These are phyloP conservation scores for Cygnus olor DNA, from an alignment of 2,797 vertebrate species.

Conservation along the genomic window DNA sequence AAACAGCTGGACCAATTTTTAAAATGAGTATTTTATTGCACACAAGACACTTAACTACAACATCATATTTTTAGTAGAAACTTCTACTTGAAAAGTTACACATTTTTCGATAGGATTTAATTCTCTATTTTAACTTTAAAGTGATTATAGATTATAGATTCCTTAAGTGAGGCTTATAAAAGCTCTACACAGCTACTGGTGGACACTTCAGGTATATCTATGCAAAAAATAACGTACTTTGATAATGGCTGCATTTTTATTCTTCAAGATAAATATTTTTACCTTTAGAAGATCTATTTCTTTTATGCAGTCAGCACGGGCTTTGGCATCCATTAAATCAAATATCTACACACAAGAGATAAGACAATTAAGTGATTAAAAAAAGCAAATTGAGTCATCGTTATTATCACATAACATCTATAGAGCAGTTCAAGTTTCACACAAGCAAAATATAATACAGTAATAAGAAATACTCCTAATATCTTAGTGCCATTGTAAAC, in stretches of 20 bases:
- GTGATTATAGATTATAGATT: neutral
- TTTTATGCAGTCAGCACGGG: slow-evolving; percentile 99
- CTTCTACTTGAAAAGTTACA: neutral
- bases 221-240: neutral
- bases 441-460: neutral
- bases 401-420: neutral
- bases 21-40: neutral
- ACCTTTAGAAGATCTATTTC: slow-evolving; percentile 99
- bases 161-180: neutral
- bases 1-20: neutral
- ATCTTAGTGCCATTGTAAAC: neutral
- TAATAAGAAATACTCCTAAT: neutral
- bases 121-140: neutral
- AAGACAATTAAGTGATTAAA: slow-evolving; percentile 44
- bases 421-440: neutral
- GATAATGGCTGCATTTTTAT: neutral
- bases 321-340: slow-evolving; percentile 99
- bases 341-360: slow-evolving; percentile 92
- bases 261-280: slow-evolving; percentile 75
- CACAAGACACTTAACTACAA: neutral
- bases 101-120: neutral
- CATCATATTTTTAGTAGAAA: neutral
- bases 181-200: neutral
- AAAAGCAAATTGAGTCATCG: neutral
- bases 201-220: neutral